Percentiles rank a stretch among this genome's conserved stretches.
Evolutionary conservation across 2,113 vertebrate species (phyloP).

Genomic region (Burhinus oedicnemus): DNA sequence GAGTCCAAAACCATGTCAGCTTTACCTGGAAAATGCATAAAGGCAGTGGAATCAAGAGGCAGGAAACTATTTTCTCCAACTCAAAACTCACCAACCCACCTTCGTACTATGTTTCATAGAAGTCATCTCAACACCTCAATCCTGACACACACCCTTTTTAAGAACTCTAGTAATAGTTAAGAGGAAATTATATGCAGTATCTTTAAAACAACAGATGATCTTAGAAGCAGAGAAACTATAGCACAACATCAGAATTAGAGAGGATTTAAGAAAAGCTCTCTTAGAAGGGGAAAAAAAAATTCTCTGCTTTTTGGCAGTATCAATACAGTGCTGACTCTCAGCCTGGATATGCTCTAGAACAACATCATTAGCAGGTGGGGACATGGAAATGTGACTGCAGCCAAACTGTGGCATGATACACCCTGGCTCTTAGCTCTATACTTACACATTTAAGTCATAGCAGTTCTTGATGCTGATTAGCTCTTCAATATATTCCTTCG

Average conservation of each 20-base stretch:
- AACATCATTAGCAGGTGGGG: background rate
- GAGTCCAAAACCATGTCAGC: background rate
- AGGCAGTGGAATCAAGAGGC: background rate
- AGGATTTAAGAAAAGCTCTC: background rate
- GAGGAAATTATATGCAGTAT: background rate
- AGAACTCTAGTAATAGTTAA: background rate
- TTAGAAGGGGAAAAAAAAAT: background rate
- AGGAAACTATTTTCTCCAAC: background rate
- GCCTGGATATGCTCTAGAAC: background rate
- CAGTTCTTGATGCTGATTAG: conserved; percentile 79
- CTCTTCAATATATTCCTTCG: conserved; percentile 78
- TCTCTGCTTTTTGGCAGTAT: background rate
- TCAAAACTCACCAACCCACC: background rate
- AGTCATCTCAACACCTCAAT: background rate
- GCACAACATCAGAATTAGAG: background rate
- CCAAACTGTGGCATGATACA: background rate
- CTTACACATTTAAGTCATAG: conserved; percentile 83
- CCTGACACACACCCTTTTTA: background rate
- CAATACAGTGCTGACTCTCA: background rate
- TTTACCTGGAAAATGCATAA: background rate
- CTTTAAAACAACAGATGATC: background rate
- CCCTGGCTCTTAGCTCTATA: background rate
- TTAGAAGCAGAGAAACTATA: background rate
- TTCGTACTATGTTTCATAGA: background rate
- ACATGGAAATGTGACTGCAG: background rate